Evolutionary conservation across 2,888 invertebrate genomes (phyloP), one percentile per base, ranked within the genome.

Genomic region (Acanthopleura granulata): DNA sequence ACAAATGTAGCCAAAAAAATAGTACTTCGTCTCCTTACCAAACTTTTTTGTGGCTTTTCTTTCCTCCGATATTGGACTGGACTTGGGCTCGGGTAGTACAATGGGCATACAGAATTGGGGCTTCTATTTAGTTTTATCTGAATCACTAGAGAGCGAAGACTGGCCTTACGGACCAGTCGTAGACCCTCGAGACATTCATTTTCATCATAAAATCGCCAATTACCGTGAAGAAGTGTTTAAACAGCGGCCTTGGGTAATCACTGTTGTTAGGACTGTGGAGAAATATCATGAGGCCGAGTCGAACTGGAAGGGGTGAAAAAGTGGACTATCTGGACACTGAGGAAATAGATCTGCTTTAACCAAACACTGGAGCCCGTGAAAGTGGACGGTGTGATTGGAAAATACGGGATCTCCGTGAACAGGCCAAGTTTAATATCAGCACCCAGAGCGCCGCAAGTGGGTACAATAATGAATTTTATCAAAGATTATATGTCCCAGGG

Each of bases 401-500:
- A 57, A 57, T 57, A 57, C 57, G n/a, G 22, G 57, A 57, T 57
- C 57, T 18, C 18, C 1, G n/a, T 57, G 57, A 57, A 57, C 57
- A n/a, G 18, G 18, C 57, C 22, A 40, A 22, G n/a, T 22, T 12
- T 57, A 57, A 57, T 57, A 57, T 57, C 57, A 22, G n/a, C 57
- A n/a, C 22, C 57, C 57, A 57, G 22, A 57, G n/a, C 18, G 57
- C 18, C n/a, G n/a, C 57, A 57, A 57, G 57, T 57, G 57, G 57
- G n/a, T 12, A 22, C 6, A 57, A 22, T 57, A 57, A 57, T 57
- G 57, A 57, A 57, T 57, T 57, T 57, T 57, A 57, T 57, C 57
- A 57, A 57, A 57, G n/a, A 22, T 57, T 57, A 57, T 57, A 57
- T 57, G 57, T 57, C 57, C n/a, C 57, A 22, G 57, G 57, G 57